Evolutionary conservation across 2,888 invertebrate genomes (phyloP).

Genomic region (Ophioninae sp.): DNA sequence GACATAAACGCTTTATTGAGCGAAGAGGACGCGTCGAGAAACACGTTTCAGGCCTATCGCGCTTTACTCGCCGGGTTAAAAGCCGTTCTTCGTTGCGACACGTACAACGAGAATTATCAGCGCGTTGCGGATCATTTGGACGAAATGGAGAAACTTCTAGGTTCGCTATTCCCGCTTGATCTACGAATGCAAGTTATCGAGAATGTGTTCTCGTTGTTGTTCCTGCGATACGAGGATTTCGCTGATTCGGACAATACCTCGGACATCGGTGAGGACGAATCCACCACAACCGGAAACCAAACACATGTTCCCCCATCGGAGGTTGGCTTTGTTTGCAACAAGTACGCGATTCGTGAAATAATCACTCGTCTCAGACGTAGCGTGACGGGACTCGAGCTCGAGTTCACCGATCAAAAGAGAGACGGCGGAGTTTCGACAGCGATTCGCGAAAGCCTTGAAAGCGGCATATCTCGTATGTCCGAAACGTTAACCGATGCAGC

Average conservation of each 20-base stretch:
- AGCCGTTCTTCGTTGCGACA: conserved; percentile 70
- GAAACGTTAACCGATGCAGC: conserved; percentile 85
- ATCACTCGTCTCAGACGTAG: conserved; percentile 83
- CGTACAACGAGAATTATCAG: conserved; percentile 62
- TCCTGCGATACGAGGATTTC: conserved; percentile 85
- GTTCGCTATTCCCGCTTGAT: conserved; percentile 68
- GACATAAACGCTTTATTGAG: conserved; percentile 70
- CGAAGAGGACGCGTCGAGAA: conserved; percentile 62
- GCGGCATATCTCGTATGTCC: conserved; percentile 74
- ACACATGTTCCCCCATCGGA: conserved; percentile 76
- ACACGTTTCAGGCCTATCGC: conserved; percentile 71
- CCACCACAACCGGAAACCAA: conserved; percentile 71
- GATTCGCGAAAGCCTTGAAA: conserved; percentile 18
- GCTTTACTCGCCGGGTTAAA: conserved; percentile 71
- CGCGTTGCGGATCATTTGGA: conserved; percentile 63
- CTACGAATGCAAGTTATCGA: conserved; percentile 84
- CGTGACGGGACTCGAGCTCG: conserved; percentile 81
- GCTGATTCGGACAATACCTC: conserved; percentile 78
- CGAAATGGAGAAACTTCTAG: conserved; percentile 68
- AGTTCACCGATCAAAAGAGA: conserved; percentile 73
- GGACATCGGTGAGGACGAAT: conserved; percentile 82
- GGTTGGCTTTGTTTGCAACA: conserved; percentile 84
- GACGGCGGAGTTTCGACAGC: conserved; percentile 64
- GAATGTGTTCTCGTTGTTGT: conserved; percentile 88
- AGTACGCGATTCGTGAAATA: conserved; percentile 84